Percentiles rank a stretch among this genome's conserved stretches.
Evolutionary conservation across 2,113 vertebrate genomes (phyloP).

Genomic region (Notothenia coriiceps): DNA sequence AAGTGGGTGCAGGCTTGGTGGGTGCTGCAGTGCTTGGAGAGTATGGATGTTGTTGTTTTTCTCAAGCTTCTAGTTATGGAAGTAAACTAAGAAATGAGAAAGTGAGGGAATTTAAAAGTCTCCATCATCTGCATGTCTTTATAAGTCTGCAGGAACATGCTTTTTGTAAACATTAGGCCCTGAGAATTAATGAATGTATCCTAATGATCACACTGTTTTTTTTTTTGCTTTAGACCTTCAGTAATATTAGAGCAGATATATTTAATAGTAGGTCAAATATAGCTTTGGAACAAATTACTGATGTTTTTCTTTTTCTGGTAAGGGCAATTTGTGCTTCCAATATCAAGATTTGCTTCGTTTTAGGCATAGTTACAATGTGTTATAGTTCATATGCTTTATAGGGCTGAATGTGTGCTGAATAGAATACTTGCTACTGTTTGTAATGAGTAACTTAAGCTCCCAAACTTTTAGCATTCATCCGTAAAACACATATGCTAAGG

Average conservation of each 20-base stretch:
- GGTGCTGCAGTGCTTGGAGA: conserved; percentile 42
- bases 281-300: not conserved
- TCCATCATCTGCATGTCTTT: not conserved
- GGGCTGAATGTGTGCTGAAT: too few relatives aligned
- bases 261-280: too few relatives aligned
- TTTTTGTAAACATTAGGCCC: not conserved
- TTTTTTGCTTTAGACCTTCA: not conserved
- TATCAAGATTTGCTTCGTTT: not conserved
- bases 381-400: too few relatives aligned
- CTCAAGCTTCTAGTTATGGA: conserved; percentile 58
- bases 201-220: not conserved
- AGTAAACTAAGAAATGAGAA: conserved; percentile 46
- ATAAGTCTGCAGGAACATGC: not conserved
- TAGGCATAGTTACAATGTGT: not conserved
- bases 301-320: not conserved
- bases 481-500: too few relatives aligned
- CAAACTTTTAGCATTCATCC: too few relatives aligned
- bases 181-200: not conserved
- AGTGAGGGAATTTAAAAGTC: conserved; percentile 44
- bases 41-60: conserved; percentile 56
- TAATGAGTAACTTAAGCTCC: too few relatives aligned
- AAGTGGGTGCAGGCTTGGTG: conserved; percentile 62
- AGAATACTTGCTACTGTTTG: too few relatives aligned
- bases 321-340: not conserved
- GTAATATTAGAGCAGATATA: not conserved